Evolutionary conservation across 92 coral and sea anemone species (phyloP).

Genomic region (Epizoanthus ramosus): DNA sequence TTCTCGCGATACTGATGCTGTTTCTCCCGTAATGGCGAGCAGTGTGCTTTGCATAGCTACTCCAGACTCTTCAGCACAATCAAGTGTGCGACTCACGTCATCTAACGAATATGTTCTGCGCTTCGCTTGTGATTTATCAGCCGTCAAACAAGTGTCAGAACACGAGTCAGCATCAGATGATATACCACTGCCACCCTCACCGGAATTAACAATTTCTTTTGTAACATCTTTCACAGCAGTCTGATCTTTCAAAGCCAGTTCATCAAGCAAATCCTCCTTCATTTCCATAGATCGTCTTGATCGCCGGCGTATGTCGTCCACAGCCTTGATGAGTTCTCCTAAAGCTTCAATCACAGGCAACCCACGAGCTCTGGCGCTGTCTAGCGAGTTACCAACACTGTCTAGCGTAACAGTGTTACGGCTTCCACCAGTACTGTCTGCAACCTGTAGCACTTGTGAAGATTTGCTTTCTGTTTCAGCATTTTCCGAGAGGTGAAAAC

Average conservation of each 20-base stretch:
- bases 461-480: neutral
- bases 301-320: slow-evolving; percentile 24
- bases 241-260: neutral
- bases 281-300: slow-evolving; percentile 20
- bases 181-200: neutral
- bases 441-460: neutral
- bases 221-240: neutral
- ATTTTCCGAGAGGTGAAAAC: slow-evolving; percentile 33
- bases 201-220: neutral
- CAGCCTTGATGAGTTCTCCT: slow-evolving; percentile 60
- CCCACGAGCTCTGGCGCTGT: slow-evolving; percentile 66
- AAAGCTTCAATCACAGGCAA: slow-evolving; percentile 78
- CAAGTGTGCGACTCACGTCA: slow-evolving; percentile 41
- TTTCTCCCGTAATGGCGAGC: slow-evolving; percentile 4
- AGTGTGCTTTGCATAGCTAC: slow-evolving; percentile 9
- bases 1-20: slow-evolving; percentile 3
- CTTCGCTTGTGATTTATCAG: slow-evolving; percentile 12
- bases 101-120: slow-evolving; percentile 46
- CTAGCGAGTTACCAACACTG: slow-evolving; percentile 65
- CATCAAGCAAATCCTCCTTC: neutral
- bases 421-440: slow-evolving; percentile 28
- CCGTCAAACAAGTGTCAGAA: neutral
- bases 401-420: slow-evolving; percentile 81
- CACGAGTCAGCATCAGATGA: neutral
- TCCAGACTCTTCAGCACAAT: slow-evolving; percentile 14